A percentile compares a stretch with the other conserved stretches of the same genome.
phyloP scores from a whole-genome alignment of 2,113 vertebrate species.

The Pterocles gutturalis region DNA sequence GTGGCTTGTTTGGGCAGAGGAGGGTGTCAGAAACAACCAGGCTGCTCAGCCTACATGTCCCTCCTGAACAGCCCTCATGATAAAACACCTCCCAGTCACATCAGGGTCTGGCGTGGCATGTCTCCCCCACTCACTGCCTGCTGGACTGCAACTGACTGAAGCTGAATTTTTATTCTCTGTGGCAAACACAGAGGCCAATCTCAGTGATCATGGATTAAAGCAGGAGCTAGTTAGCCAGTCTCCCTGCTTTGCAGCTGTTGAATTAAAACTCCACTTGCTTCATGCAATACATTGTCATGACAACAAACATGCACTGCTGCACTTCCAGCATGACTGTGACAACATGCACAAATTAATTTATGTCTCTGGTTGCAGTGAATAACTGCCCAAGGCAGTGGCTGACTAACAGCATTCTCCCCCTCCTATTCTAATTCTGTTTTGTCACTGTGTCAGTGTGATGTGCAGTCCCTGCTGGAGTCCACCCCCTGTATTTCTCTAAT shows the following conservation, averaged over 20 bases:
- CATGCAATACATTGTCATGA: not conserved
- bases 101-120: accelerated
- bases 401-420: not conserved
- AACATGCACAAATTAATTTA: not conserved
- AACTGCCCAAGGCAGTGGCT: accelerated
- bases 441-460: not conserved
- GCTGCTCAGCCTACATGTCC: not conserved
- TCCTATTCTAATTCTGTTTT: not conserved
- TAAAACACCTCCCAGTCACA: not conserved
- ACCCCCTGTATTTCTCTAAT: not conserved
- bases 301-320: not conserved
- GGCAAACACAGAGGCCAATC: not conserved
- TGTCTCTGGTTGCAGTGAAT: not conserved
- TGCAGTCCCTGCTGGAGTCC: not conserved
- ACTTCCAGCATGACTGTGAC: not conserved
- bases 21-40: not conserved
- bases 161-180: not conserved
- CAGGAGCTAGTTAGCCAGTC: not conserved
- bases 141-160: no score
- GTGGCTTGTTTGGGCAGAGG: not conserved
- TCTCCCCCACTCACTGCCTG: no score
- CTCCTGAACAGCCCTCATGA: not conserved
- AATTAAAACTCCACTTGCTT: not conserved
- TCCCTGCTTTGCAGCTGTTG: not conserved
- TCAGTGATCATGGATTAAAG: not conserved